Conservation (phyloP, 1,140 invertebrate genomes). For the Archegozetes longisetosus region DNA sequence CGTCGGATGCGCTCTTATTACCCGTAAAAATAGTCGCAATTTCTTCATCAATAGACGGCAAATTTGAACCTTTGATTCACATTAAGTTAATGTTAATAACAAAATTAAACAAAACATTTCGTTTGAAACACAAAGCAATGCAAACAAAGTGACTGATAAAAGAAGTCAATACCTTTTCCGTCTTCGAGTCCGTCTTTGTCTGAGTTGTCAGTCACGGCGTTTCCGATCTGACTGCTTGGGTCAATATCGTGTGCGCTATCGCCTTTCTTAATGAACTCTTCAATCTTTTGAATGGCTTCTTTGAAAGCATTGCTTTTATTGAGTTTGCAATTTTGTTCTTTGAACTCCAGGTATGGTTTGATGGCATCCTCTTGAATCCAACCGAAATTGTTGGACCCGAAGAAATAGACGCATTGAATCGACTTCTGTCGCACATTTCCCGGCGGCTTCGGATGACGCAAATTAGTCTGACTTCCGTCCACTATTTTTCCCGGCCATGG, state of each 20-base stretch:
- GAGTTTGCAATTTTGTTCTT: slow-evolving; percentile 54
- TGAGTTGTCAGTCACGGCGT: background rate
- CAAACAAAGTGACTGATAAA: no score
- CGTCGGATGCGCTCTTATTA: background rate
- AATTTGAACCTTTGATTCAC: slow-evolving; percentile 20
- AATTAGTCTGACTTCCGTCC: slow-evolving; percentile 9
- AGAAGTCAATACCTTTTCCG: no score
- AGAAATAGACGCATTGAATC: slow-evolving; percentile 76
- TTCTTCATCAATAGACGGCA: slow-evolving; percentile 32
- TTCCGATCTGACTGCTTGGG: no score
- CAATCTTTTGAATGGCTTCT: slow-evolving; percentile 68
- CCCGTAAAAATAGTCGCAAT: slow-evolving; percentile 28
- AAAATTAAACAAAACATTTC: no score
- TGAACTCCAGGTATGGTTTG: slow-evolving; percentile 63
- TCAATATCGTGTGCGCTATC: background rate
- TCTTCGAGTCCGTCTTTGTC: no score
- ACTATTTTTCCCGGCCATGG: slow-evolving; percentile 27
- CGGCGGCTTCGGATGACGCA: background rate
- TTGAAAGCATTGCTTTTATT: slow-evolving; percentile 63
- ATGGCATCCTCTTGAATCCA: slow-evolving; percentile 43
- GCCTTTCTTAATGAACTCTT: slow-evolving; percentile 49
- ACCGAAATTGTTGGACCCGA: slow-evolving; percentile 69
- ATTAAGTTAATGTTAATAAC: no score
- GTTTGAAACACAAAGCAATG: no score
- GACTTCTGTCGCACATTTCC: slow-evolving; percentile 29